phyloP scores from a whole-genome alignment of 2,888 invertebrate species.

The Chloromyia formosa region DNA sequence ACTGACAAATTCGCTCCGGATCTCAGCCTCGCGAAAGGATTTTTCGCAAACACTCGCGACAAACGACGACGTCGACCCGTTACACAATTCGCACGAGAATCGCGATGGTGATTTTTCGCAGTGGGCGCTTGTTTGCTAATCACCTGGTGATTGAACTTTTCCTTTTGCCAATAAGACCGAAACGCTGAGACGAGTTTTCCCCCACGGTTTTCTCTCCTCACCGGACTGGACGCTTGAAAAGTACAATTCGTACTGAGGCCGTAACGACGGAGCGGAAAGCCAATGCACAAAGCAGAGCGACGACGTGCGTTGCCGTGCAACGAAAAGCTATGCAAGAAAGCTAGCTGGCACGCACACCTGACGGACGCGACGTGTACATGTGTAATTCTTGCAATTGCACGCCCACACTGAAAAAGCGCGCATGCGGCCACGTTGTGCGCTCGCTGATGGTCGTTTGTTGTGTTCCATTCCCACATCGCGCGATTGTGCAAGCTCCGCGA shows the following conservation, averaged over 20 bases:
- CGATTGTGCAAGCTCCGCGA: background rate
- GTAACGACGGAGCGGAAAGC: constrained; percentile 36
- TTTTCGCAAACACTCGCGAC: background rate
- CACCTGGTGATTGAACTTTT: constrained; percentile 14
- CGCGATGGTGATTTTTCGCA: constrained; percentile 10
- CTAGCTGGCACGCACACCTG: constrained; percentile 38
- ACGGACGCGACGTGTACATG: constrained; percentile 1
- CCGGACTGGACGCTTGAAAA: constrained; percentile 55
- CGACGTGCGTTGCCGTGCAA: constrained; percentile 16
- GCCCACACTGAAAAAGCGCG: constrained; percentile 27
- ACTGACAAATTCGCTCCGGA: too few species aligned
- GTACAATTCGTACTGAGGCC: constrained; percentile 60
- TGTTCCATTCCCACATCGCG: constrained; percentile 28
- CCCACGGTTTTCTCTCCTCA: background rate
- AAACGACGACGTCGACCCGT: background rate
- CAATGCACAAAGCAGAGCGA: constrained; percentile 33
- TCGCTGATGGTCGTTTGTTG: constrained; percentile 31
- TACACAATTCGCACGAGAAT: constrained; percentile 11
- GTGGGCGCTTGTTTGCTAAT: background rate
- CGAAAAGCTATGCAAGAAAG: constrained; percentile 34
- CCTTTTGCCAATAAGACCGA: constrained; percentile 10
- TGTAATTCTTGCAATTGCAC: constrained; percentile 39
- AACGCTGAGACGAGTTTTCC: background rate
- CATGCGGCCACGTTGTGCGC: constrained; percentile 23
- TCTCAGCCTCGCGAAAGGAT: background rate